Conservation (phyloP, 2,113 vertebrate species). For the Sinocyclocheilus maitianheensis region DNA sequence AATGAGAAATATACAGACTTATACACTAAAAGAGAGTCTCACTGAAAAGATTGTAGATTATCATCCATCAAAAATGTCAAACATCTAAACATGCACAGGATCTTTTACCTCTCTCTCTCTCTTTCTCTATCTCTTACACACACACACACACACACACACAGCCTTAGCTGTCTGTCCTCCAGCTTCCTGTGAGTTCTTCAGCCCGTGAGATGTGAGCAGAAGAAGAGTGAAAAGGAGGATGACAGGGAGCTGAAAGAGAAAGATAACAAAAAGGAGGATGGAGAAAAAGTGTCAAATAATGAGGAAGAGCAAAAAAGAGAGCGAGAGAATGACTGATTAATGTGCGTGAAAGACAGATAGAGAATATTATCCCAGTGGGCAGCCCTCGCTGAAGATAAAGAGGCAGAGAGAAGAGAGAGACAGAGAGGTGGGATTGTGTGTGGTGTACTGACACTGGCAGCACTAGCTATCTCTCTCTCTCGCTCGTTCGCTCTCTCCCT, state of each 20-base stretch:
- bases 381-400: constrained; percentile 25
- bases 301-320: background rate
- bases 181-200: constrained; percentile 24
- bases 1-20: background rate
- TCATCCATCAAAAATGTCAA: background rate
- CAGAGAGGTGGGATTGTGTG: constrained; percentile 19
- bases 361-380: constrained; percentile 29
- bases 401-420: constrained; percentile 31
- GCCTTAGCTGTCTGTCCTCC: constrained; percentile 47
- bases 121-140: too few relatives aligned
- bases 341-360: constrained; percentile 34
- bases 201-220: constrained; percentile 18
- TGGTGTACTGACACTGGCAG: constrained; percentile 15
- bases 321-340: constrained; percentile 35
- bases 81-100: background rate
- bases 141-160: background rate
- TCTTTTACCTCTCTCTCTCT: background rate
- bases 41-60: background rate
- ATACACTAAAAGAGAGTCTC: background rate
- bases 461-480: background rate
- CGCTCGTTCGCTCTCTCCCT: background rate
- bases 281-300: constrained; percentile 35
- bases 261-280: background rate
- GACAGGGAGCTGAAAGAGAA: constrained; percentile 14
- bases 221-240: constrained; percentile 25